phyloP scores from a whole-genome alignment of 2,888 invertebrate species.

The Tenthredo amoena region DNA sequence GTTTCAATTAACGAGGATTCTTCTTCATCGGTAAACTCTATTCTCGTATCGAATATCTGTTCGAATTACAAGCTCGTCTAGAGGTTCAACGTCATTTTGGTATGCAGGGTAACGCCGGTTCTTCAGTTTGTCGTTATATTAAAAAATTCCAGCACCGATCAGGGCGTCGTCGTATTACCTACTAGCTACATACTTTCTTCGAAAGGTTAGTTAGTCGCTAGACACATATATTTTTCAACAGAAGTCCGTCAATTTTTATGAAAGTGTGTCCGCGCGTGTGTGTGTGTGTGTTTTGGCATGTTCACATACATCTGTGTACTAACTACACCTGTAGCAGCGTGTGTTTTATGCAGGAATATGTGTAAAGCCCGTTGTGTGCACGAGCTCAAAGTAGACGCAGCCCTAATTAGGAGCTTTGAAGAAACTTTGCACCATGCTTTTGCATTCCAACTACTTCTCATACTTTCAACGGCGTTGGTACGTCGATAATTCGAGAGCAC shows the following conservation, averaged over 20 bases:
- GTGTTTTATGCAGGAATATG: background rate
- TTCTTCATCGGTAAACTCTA: background rate
- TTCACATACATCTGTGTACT: background rate
- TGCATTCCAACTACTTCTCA: constrained; percentile 38
- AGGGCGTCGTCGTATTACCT: background rate
- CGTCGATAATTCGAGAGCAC: constrained; percentile 34
- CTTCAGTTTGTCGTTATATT: constrained; percentile 16
- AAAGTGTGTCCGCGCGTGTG: no score
- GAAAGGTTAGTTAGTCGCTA: background rate
- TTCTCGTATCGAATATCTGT: background rate
- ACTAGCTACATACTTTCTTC: background rate
- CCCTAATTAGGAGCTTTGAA: constrained; percentile 44
- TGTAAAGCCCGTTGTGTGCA: background rate
- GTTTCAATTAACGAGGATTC: background rate
- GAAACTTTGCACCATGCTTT: constrained; percentile 31
- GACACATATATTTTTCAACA: constrained; percentile 28
- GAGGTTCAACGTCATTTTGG: background rate
- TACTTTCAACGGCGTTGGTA: constrained; percentile 20
- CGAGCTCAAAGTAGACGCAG: constrained; percentile 14
- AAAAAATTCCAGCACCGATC: constrained; percentile 28
- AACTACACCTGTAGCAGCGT: background rate
- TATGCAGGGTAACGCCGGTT: background rate
- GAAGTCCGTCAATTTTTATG: constrained; percentile 10
- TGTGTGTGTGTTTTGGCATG: background rate
- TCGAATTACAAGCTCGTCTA: background rate